Conservation (phyloP, 2,113 vertebrate species). For the Dicerorhinus sumatrensis region DNA sequence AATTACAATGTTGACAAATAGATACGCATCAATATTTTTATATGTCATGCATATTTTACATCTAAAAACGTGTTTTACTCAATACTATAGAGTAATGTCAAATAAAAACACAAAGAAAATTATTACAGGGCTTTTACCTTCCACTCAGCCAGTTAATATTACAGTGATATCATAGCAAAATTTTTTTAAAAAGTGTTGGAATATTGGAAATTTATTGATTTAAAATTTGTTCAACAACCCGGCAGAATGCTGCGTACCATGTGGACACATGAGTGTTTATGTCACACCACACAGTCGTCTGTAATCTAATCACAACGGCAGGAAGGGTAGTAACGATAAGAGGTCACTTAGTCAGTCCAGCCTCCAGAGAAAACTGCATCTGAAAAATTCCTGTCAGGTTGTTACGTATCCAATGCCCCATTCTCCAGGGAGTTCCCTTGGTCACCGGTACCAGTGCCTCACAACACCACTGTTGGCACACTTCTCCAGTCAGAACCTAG, state of each 20-base stretch:
- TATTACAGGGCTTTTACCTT: not conserved
- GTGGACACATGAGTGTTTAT: not conserved
- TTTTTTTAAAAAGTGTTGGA: not conserved
- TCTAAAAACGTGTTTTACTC: not conserved
- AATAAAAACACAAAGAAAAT: slow-evolving; percentile 40
- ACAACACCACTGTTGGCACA: fast-evolving
- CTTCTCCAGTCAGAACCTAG: not conserved
- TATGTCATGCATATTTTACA: not conserved
- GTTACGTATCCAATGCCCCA: not conserved
- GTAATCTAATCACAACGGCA: not conserved
- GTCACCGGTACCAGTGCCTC: not conserved
- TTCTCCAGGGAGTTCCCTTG: not conserved
- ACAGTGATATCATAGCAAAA: not conserved
- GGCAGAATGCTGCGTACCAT: not conserved
- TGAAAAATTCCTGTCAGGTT: not conserved
- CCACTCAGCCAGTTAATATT: slow-evolving; percentile 4
- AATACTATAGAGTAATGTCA: not conserved
- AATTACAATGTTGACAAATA: not conserved
- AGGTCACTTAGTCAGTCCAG: not conserved
- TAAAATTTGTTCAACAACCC: not conserved
- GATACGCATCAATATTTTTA: not conserved
- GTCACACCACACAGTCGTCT: not conserved
- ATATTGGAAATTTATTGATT: not conserved
- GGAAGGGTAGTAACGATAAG: not conserved
- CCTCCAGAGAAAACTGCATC: not conserved